These are phyloP conservation scores for Stenodera caucasica DNA, from an alignment of 2,888 invertebrate species.

Conservation along the genomic window DNA sequence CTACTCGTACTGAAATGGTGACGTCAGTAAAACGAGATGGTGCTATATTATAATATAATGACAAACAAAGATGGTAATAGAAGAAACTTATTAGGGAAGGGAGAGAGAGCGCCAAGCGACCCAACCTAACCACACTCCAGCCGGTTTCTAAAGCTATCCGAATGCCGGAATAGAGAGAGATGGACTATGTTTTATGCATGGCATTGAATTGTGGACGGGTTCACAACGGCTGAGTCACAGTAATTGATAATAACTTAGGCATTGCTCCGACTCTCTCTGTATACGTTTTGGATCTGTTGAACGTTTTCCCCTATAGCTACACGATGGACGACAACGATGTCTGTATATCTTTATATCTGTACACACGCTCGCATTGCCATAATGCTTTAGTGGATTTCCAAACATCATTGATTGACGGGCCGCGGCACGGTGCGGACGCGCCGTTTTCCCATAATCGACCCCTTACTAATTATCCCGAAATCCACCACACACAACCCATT, in stretches of 20 bases:
- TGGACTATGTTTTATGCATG: slow-evolving; percentile 55
- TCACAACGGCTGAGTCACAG: slow-evolving; percentile 57
- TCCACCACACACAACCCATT: not conserved
- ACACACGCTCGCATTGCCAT: not conserved
- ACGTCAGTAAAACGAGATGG: slow-evolving; percentile 52
- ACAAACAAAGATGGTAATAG: slow-evolving; percentile 41
- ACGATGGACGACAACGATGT: slow-evolving; percentile 15
- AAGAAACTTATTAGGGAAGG: slow-evolving; percentile 54
- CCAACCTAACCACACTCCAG: slow-evolving; percentile 56
- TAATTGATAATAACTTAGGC: slow-evolving; percentile 58
- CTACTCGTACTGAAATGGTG: slow-evolving; percentile 54
- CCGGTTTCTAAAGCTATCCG: slow-evolving; percentile 53
- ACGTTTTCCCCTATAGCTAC: slow-evolving; percentile 4
- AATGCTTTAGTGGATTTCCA: slow-evolving; percentile 30
- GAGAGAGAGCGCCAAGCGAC: slow-evolving; percentile 48
- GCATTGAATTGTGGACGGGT: slow-evolving; percentile 53
- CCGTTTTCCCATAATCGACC: not conserved
- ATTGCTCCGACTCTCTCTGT: slow-evolving; percentile 47
- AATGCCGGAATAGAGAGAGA: slow-evolving; percentile 58
- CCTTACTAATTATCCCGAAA: not conserved
- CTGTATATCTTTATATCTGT: slow-evolving; percentile 30
- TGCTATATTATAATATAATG: slow-evolving; percentile 21
- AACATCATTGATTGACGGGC: slow-evolving; percentile 29
- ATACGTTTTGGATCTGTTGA: slow-evolving; percentile 5
- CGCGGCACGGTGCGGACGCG: slow-evolving; percentile 4